These are phyloP conservation scores for Bombylius major DNA, from an alignment of 2,888 invertebrate genomes.

Conservation along the genomic window DNA sequence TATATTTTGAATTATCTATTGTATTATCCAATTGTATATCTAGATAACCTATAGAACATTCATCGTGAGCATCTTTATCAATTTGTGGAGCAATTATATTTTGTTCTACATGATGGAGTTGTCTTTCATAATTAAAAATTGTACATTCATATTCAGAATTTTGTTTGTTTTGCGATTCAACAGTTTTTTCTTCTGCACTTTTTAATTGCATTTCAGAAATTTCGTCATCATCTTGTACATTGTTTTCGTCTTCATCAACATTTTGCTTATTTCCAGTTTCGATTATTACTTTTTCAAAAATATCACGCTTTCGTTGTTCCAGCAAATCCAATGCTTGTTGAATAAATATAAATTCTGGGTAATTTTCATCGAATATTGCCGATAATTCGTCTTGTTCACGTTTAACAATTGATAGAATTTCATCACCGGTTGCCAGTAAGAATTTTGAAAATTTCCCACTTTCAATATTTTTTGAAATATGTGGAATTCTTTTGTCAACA, in stretches of 20 bases:
- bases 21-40: background rate
- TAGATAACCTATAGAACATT: background rate
- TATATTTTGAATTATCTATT: background rate
- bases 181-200: background rate
- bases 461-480: slow-evolving; percentile 37
- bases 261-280: background rate
- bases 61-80: background rate
- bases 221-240: background rate
- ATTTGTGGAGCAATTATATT: background rate
- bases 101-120: too few relatives aligned
- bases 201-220: background rate
- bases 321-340: slow-evolving; percentile 68
- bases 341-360: slow-evolving; percentile 74
- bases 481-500: slow-evolving; percentile 27
- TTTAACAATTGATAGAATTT: slow-evolving; percentile 58
- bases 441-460: slow-evolving; percentile 57
- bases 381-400: slow-evolving; percentile 58
- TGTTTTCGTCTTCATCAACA: background rate
- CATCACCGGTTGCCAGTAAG: slow-evolving; percentile 53
- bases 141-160: too few relatives aligned
- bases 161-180: background rate
- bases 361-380: slow-evolving; percentile 53
- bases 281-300: background rate
- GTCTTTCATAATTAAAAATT: too few relatives aligned
- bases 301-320: slow-evolving; percentile 21